Evolutionary conservation across 1,140 invertebrate species (phyloP).

Genomic region (Bombus consobrinus): DNA sequence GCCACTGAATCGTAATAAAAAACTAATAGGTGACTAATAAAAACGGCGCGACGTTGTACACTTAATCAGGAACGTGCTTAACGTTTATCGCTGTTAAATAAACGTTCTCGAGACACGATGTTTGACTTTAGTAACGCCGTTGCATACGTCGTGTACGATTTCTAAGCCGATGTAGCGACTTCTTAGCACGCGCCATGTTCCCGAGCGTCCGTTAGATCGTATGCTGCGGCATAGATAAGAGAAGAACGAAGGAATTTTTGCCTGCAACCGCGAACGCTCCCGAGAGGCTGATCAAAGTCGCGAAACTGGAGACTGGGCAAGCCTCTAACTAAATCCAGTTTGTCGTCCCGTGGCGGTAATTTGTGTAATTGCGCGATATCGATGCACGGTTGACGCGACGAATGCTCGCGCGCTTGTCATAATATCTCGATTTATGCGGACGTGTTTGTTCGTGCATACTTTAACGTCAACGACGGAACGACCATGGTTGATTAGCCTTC

Average conservation of each 20-base stretch:
- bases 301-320: background rate
- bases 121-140: no score
- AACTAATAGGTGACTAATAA: background rate
- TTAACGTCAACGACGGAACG: conserved; percentile 47
- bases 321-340: conserved; percentile 9
- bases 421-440: conserved; percentile 18
- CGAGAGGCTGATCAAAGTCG: background rate
- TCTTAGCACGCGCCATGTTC: background rate
- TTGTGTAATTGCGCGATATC: conserved; percentile 46
- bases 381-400: background rate
- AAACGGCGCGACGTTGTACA: background rate
- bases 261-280: background rate
- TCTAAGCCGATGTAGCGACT: background rate
- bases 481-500: conserved; percentile 55
- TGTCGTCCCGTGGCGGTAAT: conserved; percentile 2
- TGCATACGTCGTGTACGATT: background rate
- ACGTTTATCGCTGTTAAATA: background rate
- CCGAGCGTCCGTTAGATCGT: no score
- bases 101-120: background rate
- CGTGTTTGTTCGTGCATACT: conserved; percentile 43
- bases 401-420: background rate
- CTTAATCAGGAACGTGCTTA: background rate
- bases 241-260: no score
- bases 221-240: no score
- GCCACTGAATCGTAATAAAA: background rate